Evolutionary conservation across 2,797 vertebrate genomes (phyloP).

Genomic region (Phrynocephalus guinanensis): DNA sequence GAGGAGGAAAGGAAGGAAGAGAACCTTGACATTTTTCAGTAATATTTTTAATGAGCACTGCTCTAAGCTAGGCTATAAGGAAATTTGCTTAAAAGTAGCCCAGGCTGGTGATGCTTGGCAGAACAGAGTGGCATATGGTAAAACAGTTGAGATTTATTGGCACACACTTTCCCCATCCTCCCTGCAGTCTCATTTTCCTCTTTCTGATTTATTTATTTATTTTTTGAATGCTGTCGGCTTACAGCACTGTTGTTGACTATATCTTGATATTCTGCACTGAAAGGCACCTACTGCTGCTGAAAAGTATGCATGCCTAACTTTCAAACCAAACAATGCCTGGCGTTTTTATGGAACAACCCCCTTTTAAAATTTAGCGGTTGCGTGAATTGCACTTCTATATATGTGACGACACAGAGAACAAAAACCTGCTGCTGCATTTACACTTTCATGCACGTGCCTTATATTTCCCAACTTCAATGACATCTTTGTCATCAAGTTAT

Average conservation of each 20-base stretch:
- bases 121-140: conserved; percentile 90
- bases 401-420: neutral
- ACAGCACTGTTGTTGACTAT: conserved; percentile 80
- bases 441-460: neutral
- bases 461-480: neutral
- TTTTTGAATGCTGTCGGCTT: conserved; percentile 84
- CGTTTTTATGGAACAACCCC: neutral
- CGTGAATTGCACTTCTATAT: neutral
- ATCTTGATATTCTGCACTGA: conserved; percentile 78
- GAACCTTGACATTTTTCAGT: conserved; percentile 85
- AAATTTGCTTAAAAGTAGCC: conserved; percentile 92
- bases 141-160: conserved; percentile 92
- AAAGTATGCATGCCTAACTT: conserved; percentile 45
- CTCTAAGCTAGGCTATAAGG: conserved; percentile 91
- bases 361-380: conserved; percentile 13
- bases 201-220: conserved; percentile 40
- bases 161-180: conserved; percentile 70
- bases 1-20: conserved; percentile 51
- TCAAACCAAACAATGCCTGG: conserved; percentile 10
- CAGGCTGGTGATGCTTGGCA: conserved; percentile 91
- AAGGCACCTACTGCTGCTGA: conserved; percentile 67
- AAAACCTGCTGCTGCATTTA: neutral
- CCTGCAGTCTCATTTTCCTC: no score
- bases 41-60: conserved; percentile 91
- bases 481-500: neutral